A percentile compares a stretch with the other conserved stretches of the same genome.
Conservation (phyloP, 2,797 vertebrate species). For the Bryconaethiops microstoma region DNA sequence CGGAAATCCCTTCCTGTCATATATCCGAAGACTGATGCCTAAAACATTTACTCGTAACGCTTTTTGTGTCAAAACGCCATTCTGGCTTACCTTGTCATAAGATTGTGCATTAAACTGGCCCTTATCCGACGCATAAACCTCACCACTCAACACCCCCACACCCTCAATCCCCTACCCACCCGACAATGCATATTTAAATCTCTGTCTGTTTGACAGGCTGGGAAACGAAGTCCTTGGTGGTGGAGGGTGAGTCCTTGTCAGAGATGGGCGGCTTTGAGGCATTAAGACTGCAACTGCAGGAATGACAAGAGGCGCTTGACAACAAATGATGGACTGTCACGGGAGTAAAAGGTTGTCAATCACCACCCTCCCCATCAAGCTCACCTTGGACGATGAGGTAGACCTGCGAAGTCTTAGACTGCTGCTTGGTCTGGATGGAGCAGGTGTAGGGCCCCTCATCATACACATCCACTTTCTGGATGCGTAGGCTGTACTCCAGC, state of each 20-base stretch:
- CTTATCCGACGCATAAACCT: background rate
- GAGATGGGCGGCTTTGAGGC: conserved; percentile 11
- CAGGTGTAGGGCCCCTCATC: conserved; percentile 97
- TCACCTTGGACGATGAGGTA: conserved; percentile 98
- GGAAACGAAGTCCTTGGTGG: conserved; percentile 21
- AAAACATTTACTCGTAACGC: conserved; percentile 8
- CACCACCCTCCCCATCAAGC: conserved; percentile 4
- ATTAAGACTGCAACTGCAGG: conserved; percentile 14
- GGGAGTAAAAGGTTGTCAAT: conserved; percentile 43
- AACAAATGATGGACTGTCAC: conserved; percentile 15
- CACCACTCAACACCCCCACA: background rate
- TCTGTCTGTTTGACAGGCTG: conserved; percentile 29
- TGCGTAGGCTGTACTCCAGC: conserved; percentile 97
- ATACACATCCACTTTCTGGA: conserved; percentile 97
- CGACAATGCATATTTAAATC: conserved; percentile 50
- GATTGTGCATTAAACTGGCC: conserved; percentile 12
- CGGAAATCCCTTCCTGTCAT: background rate
- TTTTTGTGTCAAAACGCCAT: conserved; percentile 10
- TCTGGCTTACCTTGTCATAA: background rate
- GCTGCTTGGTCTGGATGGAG: conserved; percentile 96
- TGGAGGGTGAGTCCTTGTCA: conserved; percentile 19
- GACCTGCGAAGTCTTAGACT: conserved; percentile 95
- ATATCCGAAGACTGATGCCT: background rate
- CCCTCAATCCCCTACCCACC: background rate
- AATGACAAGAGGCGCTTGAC: conserved; percentile 11